Percentiles rank a stretch among this genome's conserved stretches.
Evolutionary conservation across 2,113 vertebrate genomes (phyloP).

Genomic region (Scomber colias): DNA sequence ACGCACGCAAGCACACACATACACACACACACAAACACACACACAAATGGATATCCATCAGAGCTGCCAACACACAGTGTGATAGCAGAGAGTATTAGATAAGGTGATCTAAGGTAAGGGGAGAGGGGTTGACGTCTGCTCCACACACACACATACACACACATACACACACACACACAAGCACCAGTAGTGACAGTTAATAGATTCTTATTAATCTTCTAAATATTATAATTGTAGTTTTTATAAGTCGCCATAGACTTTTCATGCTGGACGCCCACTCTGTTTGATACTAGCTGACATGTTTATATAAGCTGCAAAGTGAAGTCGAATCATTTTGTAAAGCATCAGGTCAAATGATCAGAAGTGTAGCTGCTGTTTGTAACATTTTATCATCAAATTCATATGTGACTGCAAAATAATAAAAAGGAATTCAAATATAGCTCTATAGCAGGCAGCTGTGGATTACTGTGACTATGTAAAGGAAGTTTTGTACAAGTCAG

Average conservation of each 20-base stretch:
- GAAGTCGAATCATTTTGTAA: background rate
- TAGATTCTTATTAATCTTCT: background rate
- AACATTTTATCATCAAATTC: background rate
- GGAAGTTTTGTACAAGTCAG: too few species aligned
- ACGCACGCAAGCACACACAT: background rate
- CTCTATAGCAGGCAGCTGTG: too few species aligned
- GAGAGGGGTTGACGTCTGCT: background rate
- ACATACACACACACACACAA: background rate
- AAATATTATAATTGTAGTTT: background rate
- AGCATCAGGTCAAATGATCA: background rate
- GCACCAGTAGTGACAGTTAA: background rate
- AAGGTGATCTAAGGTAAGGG: background rate
- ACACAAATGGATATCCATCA: background rate
- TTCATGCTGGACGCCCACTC: background rate
- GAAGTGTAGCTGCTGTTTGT: background rate
- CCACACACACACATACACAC: too few species aligned
- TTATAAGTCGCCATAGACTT: background rate
- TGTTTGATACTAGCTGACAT: background rate
- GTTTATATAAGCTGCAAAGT: background rate
- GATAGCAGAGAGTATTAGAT: background rate
- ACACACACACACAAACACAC: too few species aligned
- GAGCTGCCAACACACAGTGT: conserved; percentile 2
- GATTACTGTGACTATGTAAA: too few species aligned
- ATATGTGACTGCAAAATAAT: background rate
- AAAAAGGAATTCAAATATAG: background rate